A percentile compares a stretch with the other conserved stretches of the same genome.
Evolutionary conservation across 2,888 invertebrate species (phyloP).

Genomic region (Hirudinaria manillensis): DNA sequence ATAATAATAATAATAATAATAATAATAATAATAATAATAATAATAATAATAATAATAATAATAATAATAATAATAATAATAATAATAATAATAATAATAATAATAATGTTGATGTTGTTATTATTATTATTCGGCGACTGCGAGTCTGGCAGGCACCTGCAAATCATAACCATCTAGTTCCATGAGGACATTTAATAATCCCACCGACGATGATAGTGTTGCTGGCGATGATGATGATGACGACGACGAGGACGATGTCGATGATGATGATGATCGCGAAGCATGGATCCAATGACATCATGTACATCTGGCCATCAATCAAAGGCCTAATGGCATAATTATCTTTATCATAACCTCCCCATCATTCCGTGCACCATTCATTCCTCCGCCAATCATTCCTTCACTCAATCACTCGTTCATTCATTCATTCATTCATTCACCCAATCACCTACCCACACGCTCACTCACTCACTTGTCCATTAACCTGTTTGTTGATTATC

Average conservation of each 20-base stretch:
- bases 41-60: no score
- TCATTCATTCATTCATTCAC: neutral
- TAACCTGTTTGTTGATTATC: neutral
- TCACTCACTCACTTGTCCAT: neutral
- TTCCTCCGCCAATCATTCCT: neutral
- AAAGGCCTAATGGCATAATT: neutral
- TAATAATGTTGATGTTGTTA: neutral
- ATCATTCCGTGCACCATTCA: neutral
- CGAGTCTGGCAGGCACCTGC: slow-evolving; percentile 22
- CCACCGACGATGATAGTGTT: neutral
- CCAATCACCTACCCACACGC: neutral
- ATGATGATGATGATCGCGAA: no score
- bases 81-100: neutral
- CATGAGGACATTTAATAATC: slow-evolving; percentile 8
- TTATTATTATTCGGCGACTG: neutral
- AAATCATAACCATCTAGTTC: neutral
- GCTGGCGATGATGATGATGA: neutral
- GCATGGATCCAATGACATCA: neutral
- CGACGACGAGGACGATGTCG: neutral
- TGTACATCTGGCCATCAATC: neutral
- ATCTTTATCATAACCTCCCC: neutral
- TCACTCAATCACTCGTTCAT: neutral
- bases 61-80: neutral
- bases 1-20: no score
- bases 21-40: no score